Conservation (phyloP, 2,888 invertebrate genomes). For the Plemyria rubiginata region DNA sequence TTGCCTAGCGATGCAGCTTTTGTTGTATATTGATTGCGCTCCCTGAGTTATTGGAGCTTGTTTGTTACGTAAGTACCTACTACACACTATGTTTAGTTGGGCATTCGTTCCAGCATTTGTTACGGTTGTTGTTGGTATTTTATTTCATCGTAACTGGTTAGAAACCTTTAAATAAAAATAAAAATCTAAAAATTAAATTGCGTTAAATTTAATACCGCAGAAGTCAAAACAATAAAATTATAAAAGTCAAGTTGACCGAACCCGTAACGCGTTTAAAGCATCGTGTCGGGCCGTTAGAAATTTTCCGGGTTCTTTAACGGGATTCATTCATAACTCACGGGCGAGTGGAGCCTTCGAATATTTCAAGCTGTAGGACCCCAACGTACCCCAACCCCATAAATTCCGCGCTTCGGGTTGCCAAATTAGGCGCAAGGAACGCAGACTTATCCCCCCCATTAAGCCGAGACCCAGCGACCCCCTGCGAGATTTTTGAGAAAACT, state of each 20-base stretch:
- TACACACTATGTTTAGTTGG: neutral
- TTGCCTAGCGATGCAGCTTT: neutral
- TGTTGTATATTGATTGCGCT: neutral
- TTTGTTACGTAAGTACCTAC: no score
- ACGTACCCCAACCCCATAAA: slow-evolving; percentile 68
- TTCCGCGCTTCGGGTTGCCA: slow-evolving; percentile 84
- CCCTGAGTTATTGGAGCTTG: neutral
- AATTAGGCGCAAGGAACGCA: slow-evolving; percentile 83
- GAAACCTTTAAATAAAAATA: neutral
- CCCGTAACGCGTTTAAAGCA: slow-evolving; percentile 47
- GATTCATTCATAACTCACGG: slow-evolving; percentile 85
- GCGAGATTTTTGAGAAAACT: slow-evolving; percentile 69
- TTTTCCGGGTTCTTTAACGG: slow-evolving; percentile 84
- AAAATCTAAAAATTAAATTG: neutral
- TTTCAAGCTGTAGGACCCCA: slow-evolving; percentile 78
- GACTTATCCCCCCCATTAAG: slow-evolving; percentile 77
- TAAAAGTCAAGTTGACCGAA: slow-evolving; percentile 44
- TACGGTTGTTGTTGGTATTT: no score
- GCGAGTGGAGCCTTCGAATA: slow-evolving; percentile 83
- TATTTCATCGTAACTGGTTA: no score
- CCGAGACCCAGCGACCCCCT: slow-evolving; percentile 48
- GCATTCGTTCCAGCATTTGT: neutral
- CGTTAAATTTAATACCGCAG: slow-evolving; percentile 4
- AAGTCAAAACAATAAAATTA: slow-evolving; percentile 37
- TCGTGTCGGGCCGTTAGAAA: slow-evolving; percentile 71